phyloP scores from a whole-genome alignment of 2,797 vertebrate genomes.

The Pteronotus mesoamericanus region DNA sequence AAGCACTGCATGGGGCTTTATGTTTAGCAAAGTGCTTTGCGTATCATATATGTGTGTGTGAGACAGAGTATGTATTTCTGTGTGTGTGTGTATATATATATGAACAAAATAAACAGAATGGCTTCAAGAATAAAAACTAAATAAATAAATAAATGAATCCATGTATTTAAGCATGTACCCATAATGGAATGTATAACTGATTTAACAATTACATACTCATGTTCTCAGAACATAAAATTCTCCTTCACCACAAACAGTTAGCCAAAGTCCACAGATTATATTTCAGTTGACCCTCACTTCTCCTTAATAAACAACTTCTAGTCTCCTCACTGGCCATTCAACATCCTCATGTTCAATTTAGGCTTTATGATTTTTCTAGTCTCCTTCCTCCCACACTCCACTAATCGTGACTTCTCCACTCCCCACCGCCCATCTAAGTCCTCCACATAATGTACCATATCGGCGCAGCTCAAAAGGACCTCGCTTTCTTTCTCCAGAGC shows the following conservation, averaged over 20 bases:
- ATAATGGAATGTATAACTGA: background rate
- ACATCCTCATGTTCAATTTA: background rate
- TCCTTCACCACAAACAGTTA: background rate
- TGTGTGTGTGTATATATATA: background rate
- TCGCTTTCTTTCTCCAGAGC: background rate
- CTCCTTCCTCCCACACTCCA: background rate
- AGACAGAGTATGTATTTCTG: background rate
- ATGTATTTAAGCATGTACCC: background rate
- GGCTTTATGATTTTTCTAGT: background rate
- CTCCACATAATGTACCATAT: background rate
- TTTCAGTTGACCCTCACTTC: background rate
- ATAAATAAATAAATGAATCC: background rate
- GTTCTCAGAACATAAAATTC: background rate
- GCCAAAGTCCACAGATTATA: background rate
- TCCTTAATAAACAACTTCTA: background rate
- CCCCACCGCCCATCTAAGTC: background rate
- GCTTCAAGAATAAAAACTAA: slow-evolving; percentile 18
- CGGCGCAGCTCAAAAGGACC: background rate
- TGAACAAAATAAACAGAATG: background rate
- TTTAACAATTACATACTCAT: background rate
- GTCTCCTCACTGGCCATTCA: background rate
- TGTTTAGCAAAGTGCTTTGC: background rate
- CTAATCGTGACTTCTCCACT: background rate
- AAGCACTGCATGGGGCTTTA: background rate
- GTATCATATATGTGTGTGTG: background rate